Base-by-base conservation (phyloP, 1,140 invertebrate genomes). In the Globodera ellingtonae region DNA sequence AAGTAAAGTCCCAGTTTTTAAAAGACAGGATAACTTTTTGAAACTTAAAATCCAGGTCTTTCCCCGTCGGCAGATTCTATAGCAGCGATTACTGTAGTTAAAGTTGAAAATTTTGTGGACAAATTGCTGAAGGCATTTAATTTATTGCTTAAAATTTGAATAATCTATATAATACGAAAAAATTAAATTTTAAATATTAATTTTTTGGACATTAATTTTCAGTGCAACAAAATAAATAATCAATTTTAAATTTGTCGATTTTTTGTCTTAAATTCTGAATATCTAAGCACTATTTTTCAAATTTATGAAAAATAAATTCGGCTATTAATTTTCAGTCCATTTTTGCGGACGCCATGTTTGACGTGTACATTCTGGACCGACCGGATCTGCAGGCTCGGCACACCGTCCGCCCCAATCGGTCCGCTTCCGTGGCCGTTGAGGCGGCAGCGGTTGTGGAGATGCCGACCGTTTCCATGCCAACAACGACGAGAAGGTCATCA, bases 301-400 rank as follows among this genome's bases (percentile, higher is more conserved):
- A 35, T 35, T 35, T 35, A 3, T 35, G 35, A 35, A 35, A 35
- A 35, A 35, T 35, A 35, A 35, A 35, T 35, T 35, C 35, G 35
- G 35, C 35, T 44, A 48, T n/a, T 18, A n/a, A 75, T 8, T 62
- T 9, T 46, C n/a, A 77, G 75, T 13, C 52, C 65, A 67, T 67
- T 52, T 48, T 77, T 35, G 24, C 56, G 48, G 75, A 77, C 50
- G 75, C 75, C 47, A 62, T 77, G 10, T 77, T 77, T 48, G 75
- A 77, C 69, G 48, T 77, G 24, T 67, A 77, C 48, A 65, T 77
- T 67, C 24, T 77, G 52, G 65, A 48, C 62, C 35, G 56, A 2
- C 8, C 50, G 69, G 75, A 77, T 21, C 44, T 62, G 50, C 62
- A 15, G 5, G 56, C 56, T 15, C 56, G 65, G 69, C 65, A n/a